Evolutionary conservation across 1,140 invertebrate species (phyloP), one percentile per base, ranked within the genome.

Genomic region (Gonatopus flavifemur): DNA sequence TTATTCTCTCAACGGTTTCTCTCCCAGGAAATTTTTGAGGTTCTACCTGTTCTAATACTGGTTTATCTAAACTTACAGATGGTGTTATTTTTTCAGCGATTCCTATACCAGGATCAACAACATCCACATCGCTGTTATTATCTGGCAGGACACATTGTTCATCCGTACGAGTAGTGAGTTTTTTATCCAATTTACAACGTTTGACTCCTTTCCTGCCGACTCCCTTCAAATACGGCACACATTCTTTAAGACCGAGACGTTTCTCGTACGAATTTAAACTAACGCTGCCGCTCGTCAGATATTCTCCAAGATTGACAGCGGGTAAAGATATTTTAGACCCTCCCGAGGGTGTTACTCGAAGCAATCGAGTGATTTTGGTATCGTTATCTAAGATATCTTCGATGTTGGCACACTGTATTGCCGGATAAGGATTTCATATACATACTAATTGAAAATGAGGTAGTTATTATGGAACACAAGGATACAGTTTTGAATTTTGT

Each of bases 201-300:
- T 78, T 78, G n/a, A 77, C 70, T 18, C 69, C 64, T 36, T 76
- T 78, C 21, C 71, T 74, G 0, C 73, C 73, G 13, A 76, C 66
- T 5, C 73, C 69, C 44, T 78, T 78, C 12, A 77, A 55, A 37
- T 75, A 62, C 31, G 77, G 76, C 12, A 69, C 65, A 1, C 72
- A 70, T n/a, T 74, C 75, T 67, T 71, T 80, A 38, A 82, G 67
- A 18, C 85, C 82, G 51, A 88, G 76, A 12, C 87, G 79, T 62
- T 87, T 84, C 59, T 89, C 82, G 60, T 89, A 88, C 0, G 86
- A 84, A 49, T 83, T 84, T 41, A 90, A 81, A 63, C 86, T 88
- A 1, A 90, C 86, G 54, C 84, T 88, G 48, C 87, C 83, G 52
- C 85, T 87, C 30, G 86, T 88, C 12, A 89, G 70, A 62, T 86